Percentiles rank a stretch among this genome's conserved stretches.
Evolutionary conservation across 2,888 invertebrate genomes (phyloP).

Genomic region (Hypselothyrea guttata): DNA sequence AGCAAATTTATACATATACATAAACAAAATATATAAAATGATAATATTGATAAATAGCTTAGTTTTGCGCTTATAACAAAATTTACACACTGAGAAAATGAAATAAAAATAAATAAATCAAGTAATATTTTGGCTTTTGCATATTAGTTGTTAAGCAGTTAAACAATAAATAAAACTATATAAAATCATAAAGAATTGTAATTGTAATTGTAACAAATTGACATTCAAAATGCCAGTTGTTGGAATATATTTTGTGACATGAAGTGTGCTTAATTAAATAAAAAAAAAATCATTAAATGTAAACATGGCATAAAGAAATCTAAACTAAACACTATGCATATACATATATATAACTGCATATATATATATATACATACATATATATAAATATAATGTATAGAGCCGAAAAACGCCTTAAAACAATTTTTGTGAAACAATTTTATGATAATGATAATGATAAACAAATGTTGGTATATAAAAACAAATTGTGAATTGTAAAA

Average conservation of each 20-base stretch:
- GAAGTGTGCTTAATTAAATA: constrained; percentile 63
- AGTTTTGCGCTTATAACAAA: constrained; percentile 53
- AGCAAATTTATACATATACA: constrained; percentile 29
- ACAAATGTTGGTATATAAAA: constrained; percentile 35
- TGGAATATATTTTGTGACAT: constrained; percentile 40
- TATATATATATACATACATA: constrained; percentile 15
- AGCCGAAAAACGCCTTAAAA: constrained; percentile 73
- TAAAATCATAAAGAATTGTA: constrained; percentile 28
- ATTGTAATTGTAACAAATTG: constrained; percentile 23
- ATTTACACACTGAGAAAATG: constrained; percentile 37
- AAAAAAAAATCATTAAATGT: constrained; percentile 21
- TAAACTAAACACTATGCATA: constrained; percentile 10
- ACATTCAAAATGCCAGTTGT: constrained; percentile 64
- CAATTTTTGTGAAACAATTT: constrained; percentile 73
- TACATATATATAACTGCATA: constrained; percentile 8
- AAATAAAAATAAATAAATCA: constrained; percentile 18
- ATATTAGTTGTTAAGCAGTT: constrained; percentile 31
- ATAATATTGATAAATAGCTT: constrained; percentile 35
- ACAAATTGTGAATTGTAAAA: constrained; percentile 49
- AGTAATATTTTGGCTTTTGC: constrained; percentile 19
- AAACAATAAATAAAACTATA: constrained; percentile 36
- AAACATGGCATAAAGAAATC: constrained; percentile 34
- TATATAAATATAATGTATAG: constrained; percentile 60
- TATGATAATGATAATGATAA: constrained; percentile 57
- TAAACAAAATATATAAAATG: constrained; percentile 17